Evolutionary conservation across 2,888 invertebrate genomes (phyloP), one percentile per base, ranked within the genome.

Genomic region (Lucinisca nassula): DNA sequence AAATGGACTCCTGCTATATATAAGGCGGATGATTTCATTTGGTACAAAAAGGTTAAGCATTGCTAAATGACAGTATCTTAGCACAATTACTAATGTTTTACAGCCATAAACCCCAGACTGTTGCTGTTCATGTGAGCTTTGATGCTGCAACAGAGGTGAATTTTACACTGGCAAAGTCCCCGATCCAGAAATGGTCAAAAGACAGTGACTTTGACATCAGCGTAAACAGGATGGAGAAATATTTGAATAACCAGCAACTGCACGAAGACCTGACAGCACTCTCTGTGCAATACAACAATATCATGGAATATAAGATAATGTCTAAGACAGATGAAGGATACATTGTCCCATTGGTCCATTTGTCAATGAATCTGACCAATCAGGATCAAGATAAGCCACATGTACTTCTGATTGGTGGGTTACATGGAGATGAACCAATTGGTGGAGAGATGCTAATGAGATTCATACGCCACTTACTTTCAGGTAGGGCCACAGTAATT

Each of bases 331-430:
- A 85, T 51, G 90, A 90, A 61, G 92, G 92, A 27, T 85, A 83
- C 38, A 73, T 86, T 0, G 75, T 94, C 17, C 87, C 94, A 40
- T 82, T 94, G 77, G 89, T 93, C 24, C 94, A 94, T 87, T 35
- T 94, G 77, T 91, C 93, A 6, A 88, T 88, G 38, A 82, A 90
- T 83, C 55, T 91, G 37, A 78, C 79, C 38, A 75, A 74, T 35
- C 92, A 94, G 79, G 86, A 92, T 38, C 70, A 81, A 17, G 80
- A 92, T 0, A 98, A 98, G 96, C 98, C 98, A 94, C 98, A 98
- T 94, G 97, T 99, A 24, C 98, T 98, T 0, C 96, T 99, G n/a
- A 96, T 98, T 38, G 98, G 99, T 87, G 98, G 98, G 79, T 85
- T 96, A 74, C 93, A 95, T 85, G 95, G 94, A 17, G 95, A 95